phyloP scores from a whole-genome alignment of 2,113 vertebrate genomes.

The Paramisgurnus dabryanus region DNA sequence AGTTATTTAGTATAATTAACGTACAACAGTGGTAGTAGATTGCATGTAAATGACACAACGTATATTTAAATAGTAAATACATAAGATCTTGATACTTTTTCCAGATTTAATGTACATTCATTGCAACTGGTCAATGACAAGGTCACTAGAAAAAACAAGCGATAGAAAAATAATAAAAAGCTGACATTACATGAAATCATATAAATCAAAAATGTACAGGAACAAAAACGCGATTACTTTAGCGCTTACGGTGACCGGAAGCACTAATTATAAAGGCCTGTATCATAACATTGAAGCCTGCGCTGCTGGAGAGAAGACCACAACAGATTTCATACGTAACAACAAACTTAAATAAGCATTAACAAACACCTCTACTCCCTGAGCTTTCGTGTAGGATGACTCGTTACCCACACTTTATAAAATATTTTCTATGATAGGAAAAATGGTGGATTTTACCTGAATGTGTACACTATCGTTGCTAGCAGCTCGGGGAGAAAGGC shows the following conservation, averaged over 20 bases:
- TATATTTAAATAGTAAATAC: background rate
- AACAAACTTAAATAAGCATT: background rate
- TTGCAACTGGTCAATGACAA: background rate
- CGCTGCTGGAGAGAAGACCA: background rate
- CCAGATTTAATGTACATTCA: background rate
- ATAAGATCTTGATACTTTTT: background rate
- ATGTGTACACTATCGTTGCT: constrained; percentile 25
- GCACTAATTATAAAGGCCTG: constrained; percentile 48
- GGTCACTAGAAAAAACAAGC: background rate
- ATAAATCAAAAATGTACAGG: background rate
- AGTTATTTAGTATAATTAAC: background rate
- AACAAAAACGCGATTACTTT: background rate
- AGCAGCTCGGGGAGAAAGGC: constrained; percentile 52
- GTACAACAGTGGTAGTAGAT: background rate
- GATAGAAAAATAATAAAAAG: background rate
- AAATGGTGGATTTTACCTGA: constrained; percentile 27
- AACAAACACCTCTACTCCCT: background rate
- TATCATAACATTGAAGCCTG: constrained; percentile 56
- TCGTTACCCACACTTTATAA: no score
- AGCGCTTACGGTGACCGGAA: constrained; percentile 31
- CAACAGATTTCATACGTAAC: background rate
- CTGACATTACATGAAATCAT: background rate
- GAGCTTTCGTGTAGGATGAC: background rate
- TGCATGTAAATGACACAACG: background rate
- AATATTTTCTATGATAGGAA: background rate